Percentiles rank a stretch among this genome's conserved stretches.
phyloP scores from a whole-genome alignment of 2,888 invertebrate species.

The Brachylomia viminalis region DNA sequence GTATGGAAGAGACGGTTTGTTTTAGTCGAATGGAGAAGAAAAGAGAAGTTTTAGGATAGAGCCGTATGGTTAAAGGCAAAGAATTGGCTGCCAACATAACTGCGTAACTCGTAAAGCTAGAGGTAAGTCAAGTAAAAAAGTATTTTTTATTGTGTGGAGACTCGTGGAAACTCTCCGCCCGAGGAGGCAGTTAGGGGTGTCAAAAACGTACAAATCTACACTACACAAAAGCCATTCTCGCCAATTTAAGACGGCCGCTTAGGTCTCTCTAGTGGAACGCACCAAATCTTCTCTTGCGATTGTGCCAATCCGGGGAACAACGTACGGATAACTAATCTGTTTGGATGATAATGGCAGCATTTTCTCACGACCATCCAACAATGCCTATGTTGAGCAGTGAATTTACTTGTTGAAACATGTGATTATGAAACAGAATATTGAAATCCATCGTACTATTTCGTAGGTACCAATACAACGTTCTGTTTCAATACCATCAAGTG shows the following conservation, averaged over 20 bases:
- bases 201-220: background rate
- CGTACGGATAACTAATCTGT: background rate
- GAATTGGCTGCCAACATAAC: background rate
- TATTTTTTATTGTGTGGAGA: background rate
- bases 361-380: constrained; percentile 18
- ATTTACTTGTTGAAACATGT: background rate
- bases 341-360: background rate
- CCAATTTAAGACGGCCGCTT: too few species aligned
- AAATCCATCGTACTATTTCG: constrained; percentile 1
- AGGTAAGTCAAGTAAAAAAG: background rate
- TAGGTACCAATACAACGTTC: background rate
- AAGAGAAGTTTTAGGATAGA: background rate
- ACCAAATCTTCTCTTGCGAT: background rate
- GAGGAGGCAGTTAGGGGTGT: background rate
- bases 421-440: background rate
- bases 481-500: constrained; percentile 5
- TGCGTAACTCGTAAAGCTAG: background rate
- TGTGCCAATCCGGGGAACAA: background rate
- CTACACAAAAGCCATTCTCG: too few species aligned
- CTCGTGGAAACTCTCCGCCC: background rate
- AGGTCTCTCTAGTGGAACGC: background rate
- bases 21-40: constrained; percentile 13
- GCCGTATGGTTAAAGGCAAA: background rate
- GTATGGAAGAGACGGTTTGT: background rate
- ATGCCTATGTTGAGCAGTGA: background rate